These are phyloP conservation scores for Cyprinella venusta DNA, from an alignment of 2,797 vertebrate genomes.

Conservation along the genomic window DNA sequence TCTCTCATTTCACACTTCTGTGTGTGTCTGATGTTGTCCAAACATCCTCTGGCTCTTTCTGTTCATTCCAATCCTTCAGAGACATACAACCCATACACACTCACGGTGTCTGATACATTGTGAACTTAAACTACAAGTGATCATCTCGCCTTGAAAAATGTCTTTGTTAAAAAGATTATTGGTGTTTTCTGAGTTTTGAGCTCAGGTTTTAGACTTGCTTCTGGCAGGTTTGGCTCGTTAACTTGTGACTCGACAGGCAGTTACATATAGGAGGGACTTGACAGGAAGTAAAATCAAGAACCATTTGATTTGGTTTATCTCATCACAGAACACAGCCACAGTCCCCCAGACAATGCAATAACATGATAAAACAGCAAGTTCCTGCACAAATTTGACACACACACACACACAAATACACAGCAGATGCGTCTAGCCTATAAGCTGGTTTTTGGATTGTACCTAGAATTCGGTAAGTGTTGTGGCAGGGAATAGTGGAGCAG, in stretches of 20 bases:
- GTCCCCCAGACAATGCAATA: neutral
- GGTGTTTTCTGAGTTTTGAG: neutral
- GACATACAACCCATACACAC: slow-evolving; percentile 1
- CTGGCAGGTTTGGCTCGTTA: neutral
- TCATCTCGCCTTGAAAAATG: neutral
- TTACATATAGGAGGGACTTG: no score
- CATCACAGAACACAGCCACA: slow-evolving; percentile 8
- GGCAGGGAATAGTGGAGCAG: neutral
- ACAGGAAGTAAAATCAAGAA: neutral
- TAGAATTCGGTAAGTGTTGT: neutral
- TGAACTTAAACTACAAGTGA: slow-evolving; percentile 5
- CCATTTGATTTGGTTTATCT: neutral
- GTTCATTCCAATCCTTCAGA: slow-evolving; percentile 11
- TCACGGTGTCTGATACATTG: neutral
- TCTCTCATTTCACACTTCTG: slow-evolving; percentile 51
- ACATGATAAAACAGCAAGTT: neutral
- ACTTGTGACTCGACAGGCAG: neutral
- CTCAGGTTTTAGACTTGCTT: neutral
- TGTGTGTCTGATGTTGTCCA: slow-evolving; percentile 37
- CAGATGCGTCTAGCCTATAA: no score
- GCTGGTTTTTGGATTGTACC: no score
- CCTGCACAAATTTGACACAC: neutral
- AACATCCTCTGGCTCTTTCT: slow-evolving; percentile 30
- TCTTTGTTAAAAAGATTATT: neutral
- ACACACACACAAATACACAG: neutral